Base-by-base conservation (phyloP, 2,797 vertebrate genomes). In the Channa striata region DNA sequence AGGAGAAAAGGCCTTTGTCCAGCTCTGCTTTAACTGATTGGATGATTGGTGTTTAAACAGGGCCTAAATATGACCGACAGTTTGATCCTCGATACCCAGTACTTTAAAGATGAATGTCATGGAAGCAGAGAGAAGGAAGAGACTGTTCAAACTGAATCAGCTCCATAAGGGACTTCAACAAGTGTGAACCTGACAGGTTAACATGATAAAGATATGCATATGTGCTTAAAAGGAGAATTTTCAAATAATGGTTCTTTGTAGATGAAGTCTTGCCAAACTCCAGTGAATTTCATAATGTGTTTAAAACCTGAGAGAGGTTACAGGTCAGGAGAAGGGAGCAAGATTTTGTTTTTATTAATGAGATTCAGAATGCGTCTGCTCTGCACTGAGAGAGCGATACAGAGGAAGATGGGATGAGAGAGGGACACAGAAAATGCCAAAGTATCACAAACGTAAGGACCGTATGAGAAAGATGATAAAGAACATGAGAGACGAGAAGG, bases 21-120 rank as follows among this genome's bases (percentile, higher is more conserved):
- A 52, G 73, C 73, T 86, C 72, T 65, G 79, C 76, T 89, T 47
- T 79, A 72, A 86, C 42, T 80, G 72, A 86, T 59, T 81, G 62
- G 62, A 87, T 9, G 36, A 72, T 75, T 79, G 48, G 49, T 59
- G 44, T 54, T 77, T 13, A 73, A 59, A 78, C 51, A 39, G 36
- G 37, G 66, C 49, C 43, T 56, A 42, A 78, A 59, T 71, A 58
- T 1, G 50, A 81, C 68, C 68, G 59, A 74, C 74, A 65, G 40
- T 64, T 81, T 68, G 50, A 30, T 48, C 25, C 79, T 58, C 43
- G 47, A 75, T 42, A 64, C 39, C 56, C 49, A 25, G 50, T 50
- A 3, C 10, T 61, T 33, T 48, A 44, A 39, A 40, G 40, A 59
- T 51, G 60, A 60, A 50, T 33, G 5, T 39, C 0, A 30, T 72